Base-by-base conservation (phyloP, 2,888 invertebrate species). In the Kryphioiulus occultus region DNA sequence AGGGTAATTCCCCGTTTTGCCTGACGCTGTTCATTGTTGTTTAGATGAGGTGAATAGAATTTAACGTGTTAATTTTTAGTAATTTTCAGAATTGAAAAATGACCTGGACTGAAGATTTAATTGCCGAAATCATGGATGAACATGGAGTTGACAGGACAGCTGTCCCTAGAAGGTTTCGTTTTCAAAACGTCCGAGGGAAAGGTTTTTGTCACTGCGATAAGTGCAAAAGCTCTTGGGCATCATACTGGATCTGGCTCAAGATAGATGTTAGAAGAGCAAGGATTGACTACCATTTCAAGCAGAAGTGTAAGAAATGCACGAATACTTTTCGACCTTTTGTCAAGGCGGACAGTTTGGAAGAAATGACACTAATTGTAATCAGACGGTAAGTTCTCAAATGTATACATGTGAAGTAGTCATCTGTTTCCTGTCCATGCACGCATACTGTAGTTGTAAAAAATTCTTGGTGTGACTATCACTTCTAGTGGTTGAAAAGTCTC, bases 191-290 rank as follows among this genome's bases (percentile, higher is more conserved):
- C 3, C 47, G n/a, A 4, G 85, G 85, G 0, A 39, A 30, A 7
- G 85, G 85, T 1, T 44, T 17, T 30, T 85, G 32, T 44, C 5
- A 44, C 39, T 85, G 85, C n/a, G 3, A 83, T 1, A 30, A 86
- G 30, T 86, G 86, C 68, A 68, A 59, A 26, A 86, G 68, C 32
- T 86, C 86, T 86, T 86, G 86, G 86, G n/a, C 59, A 17, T 86
- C 86, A 1, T 1, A 53, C 30, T 86, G 68, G 59, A 32, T 47
- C 5, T 86, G 86, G 86, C 0, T 86, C 0, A 59, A 22, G 12
- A 22, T 86, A 9, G 86, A 86, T 86, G 32, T 86, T 17, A 47
- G 22, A 12, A 15, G 26, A 17, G 53, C 44, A 17, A 26, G 32
- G 53, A 68, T 86, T 4, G 22, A 32, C 17, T 86, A 86, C 26